A percentile compares a stretch with the other conserved stretches of the same genome.
phyloP scores from a whole-genome alignment of 2,797 vertebrate species.

The Buceros bicornis region DNA sequence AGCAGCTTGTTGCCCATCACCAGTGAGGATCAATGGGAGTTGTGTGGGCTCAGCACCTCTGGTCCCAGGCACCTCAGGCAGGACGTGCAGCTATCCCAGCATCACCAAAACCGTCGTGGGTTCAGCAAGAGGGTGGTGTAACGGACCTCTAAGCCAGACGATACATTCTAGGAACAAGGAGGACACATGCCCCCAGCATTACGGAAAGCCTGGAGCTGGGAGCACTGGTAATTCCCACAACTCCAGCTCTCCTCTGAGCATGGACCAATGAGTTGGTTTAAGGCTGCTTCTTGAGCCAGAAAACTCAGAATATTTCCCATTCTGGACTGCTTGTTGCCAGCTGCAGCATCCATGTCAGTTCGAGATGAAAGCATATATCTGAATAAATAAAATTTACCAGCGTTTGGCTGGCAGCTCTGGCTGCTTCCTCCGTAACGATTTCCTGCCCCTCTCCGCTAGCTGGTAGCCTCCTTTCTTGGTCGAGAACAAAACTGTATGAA shows the following conservation, averaged over 20 bases:
- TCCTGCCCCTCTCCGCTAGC: constrained; percentile 37
- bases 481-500: constrained; percentile 41
- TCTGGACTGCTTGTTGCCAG: not conserved
- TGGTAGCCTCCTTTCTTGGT: constrained; percentile 37
- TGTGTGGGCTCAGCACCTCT: not conserved
- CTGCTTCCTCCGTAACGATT: constrained; percentile 46
- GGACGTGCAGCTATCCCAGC: accelerated
- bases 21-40: not conserved
- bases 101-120: not conserved
- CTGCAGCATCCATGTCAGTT: not conserved
- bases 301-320: not conserved
- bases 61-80: not conserved
- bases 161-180: not conserved
- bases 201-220: not conserved
- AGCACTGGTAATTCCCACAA: accelerated
- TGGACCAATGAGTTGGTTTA: not conserved
- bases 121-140: not conserved
- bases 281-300: not conserved
- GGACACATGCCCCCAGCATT: accelerated
- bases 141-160: not conserved
- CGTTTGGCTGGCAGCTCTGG: not conserved
- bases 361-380: not conserved
- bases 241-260: not conserved
- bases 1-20: not conserved
- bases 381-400: not conserved